phyloP scores from a whole-genome alignment of 2,797 vertebrate species.

The Danionella dracula region DNA sequence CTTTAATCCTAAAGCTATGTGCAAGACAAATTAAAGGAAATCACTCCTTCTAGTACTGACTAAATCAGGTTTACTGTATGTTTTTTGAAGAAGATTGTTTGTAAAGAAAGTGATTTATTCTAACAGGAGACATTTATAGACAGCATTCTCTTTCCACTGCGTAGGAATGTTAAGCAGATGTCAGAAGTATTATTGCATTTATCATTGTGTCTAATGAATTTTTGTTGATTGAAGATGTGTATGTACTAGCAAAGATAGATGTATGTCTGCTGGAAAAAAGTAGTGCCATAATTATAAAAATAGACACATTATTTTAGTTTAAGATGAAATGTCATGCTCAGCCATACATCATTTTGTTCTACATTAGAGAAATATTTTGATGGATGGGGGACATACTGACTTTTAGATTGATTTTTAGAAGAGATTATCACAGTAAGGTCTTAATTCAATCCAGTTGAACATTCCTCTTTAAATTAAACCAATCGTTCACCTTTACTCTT shows the following conservation, averaged over 20 bases:
- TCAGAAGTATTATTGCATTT: conserved; percentile 38
- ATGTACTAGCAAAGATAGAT: too few relatives aligned
- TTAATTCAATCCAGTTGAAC: background rate
- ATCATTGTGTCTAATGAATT: background rate
- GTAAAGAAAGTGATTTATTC: conserved; percentile 47
- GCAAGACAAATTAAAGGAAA: background rate
- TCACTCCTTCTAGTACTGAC: background rate
- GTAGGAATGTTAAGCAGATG: conserved; percentile 53
- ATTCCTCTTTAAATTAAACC: conserved; percentile 23
- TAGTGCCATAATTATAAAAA: background rate
- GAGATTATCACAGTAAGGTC: background rate
- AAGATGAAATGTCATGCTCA: background rate
- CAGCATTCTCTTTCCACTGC: background rate
- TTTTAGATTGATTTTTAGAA: background rate
- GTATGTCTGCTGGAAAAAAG: too few relatives aligned
- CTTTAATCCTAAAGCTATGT: background rate
- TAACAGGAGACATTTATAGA: conserved; percentile 42
- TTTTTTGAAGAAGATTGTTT: conserved; percentile 52
- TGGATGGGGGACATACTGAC: background rate
- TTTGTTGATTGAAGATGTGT: too few relatives aligned
- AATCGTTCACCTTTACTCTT: conserved; percentile 6
- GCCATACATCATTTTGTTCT: background rate
- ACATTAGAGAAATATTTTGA: background rate
- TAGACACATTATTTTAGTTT: background rate
- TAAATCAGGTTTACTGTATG: conserved; percentile 8